Percentiles rank a stretch among this genome's conserved stretches.
phyloP scores from a whole-genome alignment of 2,888 invertebrate genomes.

The Neoaliturus tenellus region DNA sequence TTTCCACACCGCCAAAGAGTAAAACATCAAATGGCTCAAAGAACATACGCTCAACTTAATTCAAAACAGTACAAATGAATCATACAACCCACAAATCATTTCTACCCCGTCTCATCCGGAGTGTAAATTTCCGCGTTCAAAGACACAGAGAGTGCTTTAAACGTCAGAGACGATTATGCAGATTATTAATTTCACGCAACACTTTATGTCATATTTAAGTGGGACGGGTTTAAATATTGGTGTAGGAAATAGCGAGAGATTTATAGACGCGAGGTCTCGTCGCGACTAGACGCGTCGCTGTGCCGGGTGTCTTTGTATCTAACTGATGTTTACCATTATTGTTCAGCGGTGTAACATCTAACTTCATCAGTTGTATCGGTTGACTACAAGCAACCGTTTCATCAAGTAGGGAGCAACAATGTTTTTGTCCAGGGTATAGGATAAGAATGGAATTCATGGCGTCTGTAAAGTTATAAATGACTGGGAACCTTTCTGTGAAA shows the following conservation, averaged over 20 bases:
- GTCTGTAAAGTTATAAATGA: too few relatives aligned
- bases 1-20: too few relatives aligned
- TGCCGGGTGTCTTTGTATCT: background rate
- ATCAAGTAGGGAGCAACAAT: background rate
- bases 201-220: slow-evolving; percentile 34
- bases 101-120: background rate
- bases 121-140: slow-evolving; percentile 30
- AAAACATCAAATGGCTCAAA: background rate
- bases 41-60: background rate
- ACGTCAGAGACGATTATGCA: slow-evolving; percentile 1
- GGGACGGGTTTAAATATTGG: slow-evolving; percentile 6
- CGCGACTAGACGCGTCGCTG: background rate
- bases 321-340: slow-evolving; percentile 2
- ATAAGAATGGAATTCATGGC: too few relatives aligned
- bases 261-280: background rate
- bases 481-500: background rate
- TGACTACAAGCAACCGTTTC: background rate
- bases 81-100: background rate
- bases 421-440: too few relatives aligned
- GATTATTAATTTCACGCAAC: slow-evolving; percentile 48
- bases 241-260: slow-evolving; percentile 24
- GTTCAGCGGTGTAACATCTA: too few relatives aligned
- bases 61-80: background rate
- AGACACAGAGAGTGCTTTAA: slow-evolving; percentile 1
- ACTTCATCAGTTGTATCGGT: background rate